Percentiles rank a stretch among this genome's conserved stretches.
phyloP scores from a whole-genome alignment of 2,113 vertebrate genomes.

The Ailuropoda melanoleuca region DNA sequence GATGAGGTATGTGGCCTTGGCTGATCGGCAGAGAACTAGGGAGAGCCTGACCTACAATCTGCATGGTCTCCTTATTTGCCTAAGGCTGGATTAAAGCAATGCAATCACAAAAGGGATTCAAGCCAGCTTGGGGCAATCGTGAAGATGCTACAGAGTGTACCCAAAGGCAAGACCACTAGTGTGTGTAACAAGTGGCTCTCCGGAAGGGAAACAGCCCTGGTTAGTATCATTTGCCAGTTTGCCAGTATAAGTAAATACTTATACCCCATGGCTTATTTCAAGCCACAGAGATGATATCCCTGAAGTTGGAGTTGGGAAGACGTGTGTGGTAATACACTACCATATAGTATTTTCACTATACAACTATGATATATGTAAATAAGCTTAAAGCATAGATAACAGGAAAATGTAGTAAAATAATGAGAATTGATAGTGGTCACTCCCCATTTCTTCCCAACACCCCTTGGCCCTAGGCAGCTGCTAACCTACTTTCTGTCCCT shows the following conservation, averaged over 20 bases:
- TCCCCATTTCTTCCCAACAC: not conserved
- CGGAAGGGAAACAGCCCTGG: not conserved
- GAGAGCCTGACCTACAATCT: not conserved
- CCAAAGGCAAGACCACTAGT: not conserved
- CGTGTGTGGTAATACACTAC: rapidly evolving
- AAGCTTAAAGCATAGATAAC: not conserved
- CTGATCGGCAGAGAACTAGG: not conserved
- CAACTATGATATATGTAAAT: not conserved
- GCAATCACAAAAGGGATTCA: not conserved
- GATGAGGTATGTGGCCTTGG: not conserved
- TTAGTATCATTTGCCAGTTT: not conserved
- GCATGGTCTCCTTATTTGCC: not conserved
- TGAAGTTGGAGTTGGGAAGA: not conserved
- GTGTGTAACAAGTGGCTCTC: not conserved
- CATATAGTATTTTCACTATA: not conserved
- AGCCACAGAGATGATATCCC: not conserved
- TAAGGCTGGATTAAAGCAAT: not conserved
- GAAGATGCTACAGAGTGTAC: not conserved
- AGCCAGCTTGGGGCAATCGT: not conserved
- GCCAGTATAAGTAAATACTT: not conserved
- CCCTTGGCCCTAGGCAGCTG: not conserved
- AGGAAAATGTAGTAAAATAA: not conserved
- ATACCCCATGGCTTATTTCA: not conserved
- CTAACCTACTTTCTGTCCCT: not conserved
- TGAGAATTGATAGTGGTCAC: not conserved